These are phyloP conservation scores for Meliscaeva auricollis DNA, from an alignment of 2,888 invertebrate species.

Conservation along the genomic window DNA sequence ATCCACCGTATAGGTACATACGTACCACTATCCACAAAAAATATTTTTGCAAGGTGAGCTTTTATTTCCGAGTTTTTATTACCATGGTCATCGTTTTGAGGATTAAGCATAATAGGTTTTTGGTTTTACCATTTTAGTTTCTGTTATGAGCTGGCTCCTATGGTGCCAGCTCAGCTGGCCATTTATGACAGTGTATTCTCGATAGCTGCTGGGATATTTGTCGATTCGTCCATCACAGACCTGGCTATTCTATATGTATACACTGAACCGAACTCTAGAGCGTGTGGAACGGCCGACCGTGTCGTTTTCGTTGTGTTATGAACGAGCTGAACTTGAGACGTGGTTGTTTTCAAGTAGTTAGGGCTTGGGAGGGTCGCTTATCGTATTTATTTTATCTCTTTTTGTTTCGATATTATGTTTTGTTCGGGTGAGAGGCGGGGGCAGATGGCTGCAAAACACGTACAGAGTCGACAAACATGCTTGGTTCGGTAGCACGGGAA, in stretches of 20 bases:
- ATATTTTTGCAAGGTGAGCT: conserved; percentile 71
- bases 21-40: not conserved
- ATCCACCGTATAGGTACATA: not conserved
- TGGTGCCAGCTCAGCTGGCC: conserved; percentile 42
- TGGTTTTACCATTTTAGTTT: conserved; percentile 58
- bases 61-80: conserved; percentile 73
- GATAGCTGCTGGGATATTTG: conserved; percentile 37
- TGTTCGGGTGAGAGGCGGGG: not conserved
- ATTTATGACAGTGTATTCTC: conserved; percentile 61
- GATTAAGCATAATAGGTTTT: conserved; percentile 74
- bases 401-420: conserved; percentile 19
- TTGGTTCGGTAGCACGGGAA: conserved; percentile 54
- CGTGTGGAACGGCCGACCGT: not conserved
- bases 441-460: conserved; percentile 43
- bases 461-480: conserved; percentile 56
- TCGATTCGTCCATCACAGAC: conserved; percentile 10
- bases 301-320: conserved; percentile 36
- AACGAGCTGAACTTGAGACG: conserved; percentile 71
- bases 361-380: conserved; percentile 46
- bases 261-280: too few species aligned
- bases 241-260: not conserved
- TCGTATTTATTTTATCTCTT: conserved; percentile 69
- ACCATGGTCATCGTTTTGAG: conserved; percentile 68
- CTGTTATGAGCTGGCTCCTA: conserved; percentile 45
- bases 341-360: conserved; percentile 70